Evolutionary conservation across 2,797 vertebrate genomes (phyloP).

Genomic region (Nothura maculosa): DNA sequence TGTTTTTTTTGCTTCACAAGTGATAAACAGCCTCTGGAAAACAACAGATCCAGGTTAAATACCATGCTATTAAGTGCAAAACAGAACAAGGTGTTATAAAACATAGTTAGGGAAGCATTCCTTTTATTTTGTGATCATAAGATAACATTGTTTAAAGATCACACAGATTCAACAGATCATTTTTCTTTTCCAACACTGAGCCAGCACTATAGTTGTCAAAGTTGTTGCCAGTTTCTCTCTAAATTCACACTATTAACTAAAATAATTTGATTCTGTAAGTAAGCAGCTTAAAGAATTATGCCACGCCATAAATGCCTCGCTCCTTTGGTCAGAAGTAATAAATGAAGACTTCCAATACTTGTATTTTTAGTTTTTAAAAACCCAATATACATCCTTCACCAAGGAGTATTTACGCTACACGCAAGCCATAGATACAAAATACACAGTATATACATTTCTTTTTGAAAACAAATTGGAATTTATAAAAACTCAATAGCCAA

Average conservation of each 20-base stretch:
- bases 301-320: conserved; percentile 60
- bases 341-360: conserved; percentile 65
- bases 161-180: conserved; percentile 62
- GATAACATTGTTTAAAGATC: conserved; percentile 73
- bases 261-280: conserved; percentile 77
- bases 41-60: conserved; percentile 25
- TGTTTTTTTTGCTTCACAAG: conserved; percentile 38
- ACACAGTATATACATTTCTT: conserved; percentile 72
- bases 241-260: conserved; percentile 57
- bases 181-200: conserved; percentile 35
- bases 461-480: conserved; percentile 77
- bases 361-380: conserved; percentile 67
- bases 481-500: conserved; percentile 80
- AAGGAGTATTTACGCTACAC: conserved; percentile 68
- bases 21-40: not conserved
- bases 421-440: conserved; percentile 72
- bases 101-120: conserved; percentile 74
- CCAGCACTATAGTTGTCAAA: conserved; percentile 40
- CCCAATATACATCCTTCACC: conserved; percentile 72
- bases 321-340: conserved; percentile 76
- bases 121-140: conserved; percentile 80
- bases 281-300: conserved; percentile 49
- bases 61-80: conserved; percentile 53
- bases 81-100: conserved; percentile 77
- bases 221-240: not conserved